Base-by-base conservation (phyloP, 2,797 vertebrate genomes). In the Anableps anableps region DNA sequence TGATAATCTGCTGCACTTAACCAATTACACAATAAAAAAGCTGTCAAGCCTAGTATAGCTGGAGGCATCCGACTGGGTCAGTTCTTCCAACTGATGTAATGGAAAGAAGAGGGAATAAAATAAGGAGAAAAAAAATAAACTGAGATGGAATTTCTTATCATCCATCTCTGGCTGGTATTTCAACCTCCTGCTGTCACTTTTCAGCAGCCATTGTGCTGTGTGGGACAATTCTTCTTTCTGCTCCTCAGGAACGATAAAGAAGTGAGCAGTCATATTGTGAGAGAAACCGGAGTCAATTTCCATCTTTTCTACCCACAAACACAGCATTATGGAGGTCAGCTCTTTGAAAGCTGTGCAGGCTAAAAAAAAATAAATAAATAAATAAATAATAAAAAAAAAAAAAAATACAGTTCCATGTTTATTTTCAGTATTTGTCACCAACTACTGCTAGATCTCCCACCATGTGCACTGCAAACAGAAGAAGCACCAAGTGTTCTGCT, bases 141-240 rank as follows among this genome's bases (percentile, higher is more conserved):
- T 36, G 55, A 83, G 78, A 72, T 79, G 74, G 82, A 90, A 83
- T 90, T 89, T 83, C 53, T 80, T 5, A 43, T 85, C 87, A 86
- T 92, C 79, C 74, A 72, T 90, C 85, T 89, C 58, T 47, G 47
- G 53, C 82, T 86, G 80, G 43, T 74, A 58, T 83, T 83, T 85
- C 48, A 77, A 26, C 75, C 29, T 76, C 50, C 60, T 41, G 79
- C 77, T 85, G 83, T 88, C 90, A 86, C 84, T 90, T 84, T 91
- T 82, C 87, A 88, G 85, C 86, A 89, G 80, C 80, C 84, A 88
- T 93, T 94, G 90, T 92, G 89, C 84, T 86, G 41, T 0, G 55
- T n/a, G 81, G 76, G 80, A 78, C 73, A 76, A 87, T 90, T 85
- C 85, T 87, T 91, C 80, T 88, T 83, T 85, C 86, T 78, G 78